phyloP scores from a whole-genome alignment of 2,113 vertebrate species.

The Procavia capensis region DNA sequence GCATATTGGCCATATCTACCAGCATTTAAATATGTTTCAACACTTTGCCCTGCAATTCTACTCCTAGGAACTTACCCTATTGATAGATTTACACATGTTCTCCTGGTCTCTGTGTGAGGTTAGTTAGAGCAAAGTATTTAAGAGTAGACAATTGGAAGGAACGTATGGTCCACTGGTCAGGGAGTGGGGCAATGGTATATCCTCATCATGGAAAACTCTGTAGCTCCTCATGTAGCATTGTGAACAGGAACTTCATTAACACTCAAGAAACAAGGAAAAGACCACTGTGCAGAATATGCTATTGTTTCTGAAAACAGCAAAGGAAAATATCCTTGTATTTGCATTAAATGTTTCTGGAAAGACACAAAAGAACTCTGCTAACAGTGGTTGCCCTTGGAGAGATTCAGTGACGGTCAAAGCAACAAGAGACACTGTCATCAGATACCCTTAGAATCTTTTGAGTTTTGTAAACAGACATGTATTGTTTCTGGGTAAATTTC shows the following conservation, averaged over 20 bases:
- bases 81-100: not conserved
- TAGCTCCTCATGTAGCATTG: no score
- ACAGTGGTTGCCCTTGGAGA: no score
- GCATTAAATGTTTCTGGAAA: not conserved
- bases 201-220: not conserved
- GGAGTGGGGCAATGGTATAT: no score
- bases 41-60: not conserved
- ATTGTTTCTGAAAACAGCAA: not conserved
- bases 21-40: not conserved
- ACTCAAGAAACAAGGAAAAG: not conserved
- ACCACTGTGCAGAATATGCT: not conserved
- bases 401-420: not conserved
- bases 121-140: not conserved
- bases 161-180: not conserved
- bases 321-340: not conserved
- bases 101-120: not conserved
- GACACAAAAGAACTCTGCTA: not conserved
- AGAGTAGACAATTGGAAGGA: not conserved
- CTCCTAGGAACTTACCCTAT: not conserved
- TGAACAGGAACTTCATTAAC: not conserved
- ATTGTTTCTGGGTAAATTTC: not conserved
- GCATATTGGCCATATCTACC: not conserved
- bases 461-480: not conserved
- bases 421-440: not conserved
- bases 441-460: not conserved